These are phyloP conservation scores for Ectropis grisescens DNA, from an alignment of 1,140 invertebrate genomes.

Conservation along the genomic window DNA sequence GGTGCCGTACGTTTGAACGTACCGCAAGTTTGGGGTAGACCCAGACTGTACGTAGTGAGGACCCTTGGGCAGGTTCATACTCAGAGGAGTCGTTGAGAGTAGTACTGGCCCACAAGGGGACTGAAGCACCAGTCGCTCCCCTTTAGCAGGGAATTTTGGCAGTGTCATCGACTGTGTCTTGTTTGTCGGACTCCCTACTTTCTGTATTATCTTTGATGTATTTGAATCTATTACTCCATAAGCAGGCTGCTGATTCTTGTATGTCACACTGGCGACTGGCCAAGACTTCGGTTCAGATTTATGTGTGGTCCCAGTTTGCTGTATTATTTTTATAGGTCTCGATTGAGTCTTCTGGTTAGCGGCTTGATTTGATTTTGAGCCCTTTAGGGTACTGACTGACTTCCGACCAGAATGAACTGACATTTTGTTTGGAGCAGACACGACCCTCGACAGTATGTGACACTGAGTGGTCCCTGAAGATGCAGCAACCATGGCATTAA, in stretches of 20 bases:
- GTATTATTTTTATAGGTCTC: constrained; percentile 59
- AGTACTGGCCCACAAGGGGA: constrained; percentile 57
- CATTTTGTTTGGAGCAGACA: constrained; percentile 57
- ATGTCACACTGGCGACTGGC: constrained; percentile 46
- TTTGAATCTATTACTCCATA: constrained; percentile 43
- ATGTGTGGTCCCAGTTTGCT: constrained; percentile 41
- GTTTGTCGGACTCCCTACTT: constrained; percentile 50
- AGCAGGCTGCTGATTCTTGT: constrained; percentile 38
- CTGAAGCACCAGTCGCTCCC: constrained; percentile 53
- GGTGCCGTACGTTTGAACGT: constrained; percentile 59
- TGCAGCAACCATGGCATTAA: constrained; percentile 55
- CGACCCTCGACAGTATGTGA: constrained; percentile 58
- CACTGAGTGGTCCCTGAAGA: constrained; percentile 54
- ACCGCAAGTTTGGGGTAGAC: constrained; percentile 51
- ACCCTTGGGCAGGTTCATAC: constrained; percentile 45
- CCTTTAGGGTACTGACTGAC: constrained; percentile 47
- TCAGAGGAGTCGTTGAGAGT: constrained; percentile 48
- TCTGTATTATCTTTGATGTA: constrained; percentile 53
- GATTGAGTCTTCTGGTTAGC: constrained; percentile 50
- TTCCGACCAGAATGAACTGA: constrained; percentile 58
- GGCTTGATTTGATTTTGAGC: constrained; percentile 40
- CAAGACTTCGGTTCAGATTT: constrained; percentile 51
- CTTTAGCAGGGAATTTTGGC: constrained; percentile 43
- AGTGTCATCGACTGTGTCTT: constrained; percentile 38
- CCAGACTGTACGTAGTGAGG: constrained; percentile 61